Conservation (phyloP, 2,113 vertebrate species). For the Pipa parva region DNA sequence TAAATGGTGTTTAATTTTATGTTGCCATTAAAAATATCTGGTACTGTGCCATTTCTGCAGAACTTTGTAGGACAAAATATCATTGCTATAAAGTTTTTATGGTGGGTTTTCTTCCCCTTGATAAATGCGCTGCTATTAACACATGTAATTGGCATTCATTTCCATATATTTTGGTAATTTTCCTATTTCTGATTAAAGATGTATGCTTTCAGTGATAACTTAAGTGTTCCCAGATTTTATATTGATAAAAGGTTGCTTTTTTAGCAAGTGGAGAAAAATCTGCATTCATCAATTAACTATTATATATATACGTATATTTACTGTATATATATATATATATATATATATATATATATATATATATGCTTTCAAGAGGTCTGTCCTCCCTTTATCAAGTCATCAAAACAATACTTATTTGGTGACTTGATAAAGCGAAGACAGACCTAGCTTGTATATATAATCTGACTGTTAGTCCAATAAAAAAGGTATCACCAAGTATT, state of each 20-base stretch:
- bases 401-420: too few species aligned
- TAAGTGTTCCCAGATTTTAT: not conserved
- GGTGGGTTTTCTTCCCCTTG: slow-evolving; percentile 47
- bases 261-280: not conserved
- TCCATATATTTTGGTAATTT: slow-evolving; percentile 22
- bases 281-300: not conserved
- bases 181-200: slow-evolving; percentile 4
- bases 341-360: not conserved
- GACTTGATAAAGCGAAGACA: too few species aligned
- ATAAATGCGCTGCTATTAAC: slow-evolving; percentile 29
- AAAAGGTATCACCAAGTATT: too few species aligned
- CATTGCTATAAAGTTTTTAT: slow-evolving; percentile 47
- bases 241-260: slow-evolving; percentile 1
- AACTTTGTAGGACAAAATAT: slow-evolving; percentile 59
- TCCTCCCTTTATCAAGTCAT: too few species aligned
- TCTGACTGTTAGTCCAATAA: too few species aligned
- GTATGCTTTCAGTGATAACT: slow-evolving; percentile 6
- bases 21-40: slow-evolving; percentile 70
- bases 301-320: not conserved
- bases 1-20: slow-evolving; percentile 75
- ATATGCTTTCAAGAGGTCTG: too few species aligned
- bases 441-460: too few species aligned
- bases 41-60: slow-evolving; percentile 56
- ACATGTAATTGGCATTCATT: slow-evolving; percentile 19
- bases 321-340: not conserved